A percentile compares a stretch with the other conserved stretches of the same genome.
These are phyloP conservation scores for Amphiura filiformis DNA, from an alignment of 35 echinoderm and acorn worm genomes.

Conservation along the genomic window DNA sequence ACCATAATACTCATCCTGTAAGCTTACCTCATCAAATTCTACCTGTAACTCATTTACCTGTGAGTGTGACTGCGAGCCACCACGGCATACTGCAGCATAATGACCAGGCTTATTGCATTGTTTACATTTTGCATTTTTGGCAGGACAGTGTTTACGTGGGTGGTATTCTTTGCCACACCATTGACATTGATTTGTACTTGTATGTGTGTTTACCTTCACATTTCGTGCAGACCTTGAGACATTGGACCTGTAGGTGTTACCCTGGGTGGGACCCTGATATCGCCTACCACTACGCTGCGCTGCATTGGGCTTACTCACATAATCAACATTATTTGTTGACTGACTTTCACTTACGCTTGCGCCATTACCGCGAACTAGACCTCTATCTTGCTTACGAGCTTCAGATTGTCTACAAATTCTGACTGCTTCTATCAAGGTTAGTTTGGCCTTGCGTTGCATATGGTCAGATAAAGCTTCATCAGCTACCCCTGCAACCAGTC, in stretches of 20 bases:
- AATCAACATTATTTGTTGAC: no score
- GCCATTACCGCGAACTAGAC: not conserved
- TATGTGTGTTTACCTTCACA: no score
- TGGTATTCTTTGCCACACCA: conserved; percentile 3
- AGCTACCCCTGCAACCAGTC: not conserved
- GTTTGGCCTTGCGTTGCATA: conserved; percentile 7
- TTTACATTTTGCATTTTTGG: not conserved
- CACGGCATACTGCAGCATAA: not conserved
- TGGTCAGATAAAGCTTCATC: not conserved
- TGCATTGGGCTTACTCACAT: not conserved
- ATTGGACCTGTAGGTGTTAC: no score
- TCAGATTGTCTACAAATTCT: no score
- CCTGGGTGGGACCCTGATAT: no score
- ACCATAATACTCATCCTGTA: not conserved
- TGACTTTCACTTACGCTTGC: not conserved
- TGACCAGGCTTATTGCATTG: not conserved
- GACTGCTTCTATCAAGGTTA: not conserved
- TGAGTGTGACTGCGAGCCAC: not conserved
- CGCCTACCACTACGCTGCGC: no score
- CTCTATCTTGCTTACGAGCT: no score
- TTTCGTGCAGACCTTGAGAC: no score
- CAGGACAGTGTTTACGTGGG: not conserved
- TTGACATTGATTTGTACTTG: not conserved
- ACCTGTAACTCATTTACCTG: not conserved
- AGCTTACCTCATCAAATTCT: not conserved